A percentile compares a stretch with the other conserved stretches of the same genome.
Evolutionary conservation across 2,888 invertebrate genomes (phyloP).

Genomic region (Ditylenchus weischeri): DNA sequence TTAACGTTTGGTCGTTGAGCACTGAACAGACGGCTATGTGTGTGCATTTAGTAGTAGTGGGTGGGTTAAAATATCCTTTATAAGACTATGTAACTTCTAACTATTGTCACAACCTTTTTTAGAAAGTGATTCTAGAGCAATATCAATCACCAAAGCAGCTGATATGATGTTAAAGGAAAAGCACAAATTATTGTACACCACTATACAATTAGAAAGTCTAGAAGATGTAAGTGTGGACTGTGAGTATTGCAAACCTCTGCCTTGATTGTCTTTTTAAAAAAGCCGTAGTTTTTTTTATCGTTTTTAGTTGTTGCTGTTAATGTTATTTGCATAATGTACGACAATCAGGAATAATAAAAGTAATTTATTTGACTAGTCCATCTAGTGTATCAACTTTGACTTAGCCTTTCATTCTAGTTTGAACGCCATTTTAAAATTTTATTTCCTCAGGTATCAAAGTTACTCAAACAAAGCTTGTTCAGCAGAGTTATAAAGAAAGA

Average conservation of each 20-base stretch:
- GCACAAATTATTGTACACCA: background rate
- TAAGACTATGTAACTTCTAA: background rate
- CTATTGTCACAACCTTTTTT: background rate
- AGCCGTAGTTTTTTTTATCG: background rate
- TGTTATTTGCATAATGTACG: no score
- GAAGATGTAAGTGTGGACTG: constrained; percentile 1
- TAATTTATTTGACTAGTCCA: no score
- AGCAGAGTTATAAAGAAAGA: no score
- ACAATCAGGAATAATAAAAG: no score
- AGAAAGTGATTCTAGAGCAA: constrained; percentile 7
- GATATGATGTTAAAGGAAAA: background rate
- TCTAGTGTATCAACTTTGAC: no score
- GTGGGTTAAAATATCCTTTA: constrained; percentile 65
- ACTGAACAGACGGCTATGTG: constrained; percentile 89
- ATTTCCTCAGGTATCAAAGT: no score
- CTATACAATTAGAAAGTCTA: constrained; percentile 13
- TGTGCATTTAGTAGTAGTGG: constrained; percentile 87
- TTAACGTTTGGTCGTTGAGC: constrained; percentile 92
- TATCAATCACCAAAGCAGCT: constrained; percentile 10
- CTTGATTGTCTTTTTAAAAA: background rate
- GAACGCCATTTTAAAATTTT: no score
- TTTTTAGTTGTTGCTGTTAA: no score
- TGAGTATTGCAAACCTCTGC: constrained; percentile 14
- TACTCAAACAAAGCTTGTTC: no score
- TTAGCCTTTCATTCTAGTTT: no score